Base-by-base conservation (phyloP, 2,888 invertebrate genomes). In the Apodemia duryi region DNA sequence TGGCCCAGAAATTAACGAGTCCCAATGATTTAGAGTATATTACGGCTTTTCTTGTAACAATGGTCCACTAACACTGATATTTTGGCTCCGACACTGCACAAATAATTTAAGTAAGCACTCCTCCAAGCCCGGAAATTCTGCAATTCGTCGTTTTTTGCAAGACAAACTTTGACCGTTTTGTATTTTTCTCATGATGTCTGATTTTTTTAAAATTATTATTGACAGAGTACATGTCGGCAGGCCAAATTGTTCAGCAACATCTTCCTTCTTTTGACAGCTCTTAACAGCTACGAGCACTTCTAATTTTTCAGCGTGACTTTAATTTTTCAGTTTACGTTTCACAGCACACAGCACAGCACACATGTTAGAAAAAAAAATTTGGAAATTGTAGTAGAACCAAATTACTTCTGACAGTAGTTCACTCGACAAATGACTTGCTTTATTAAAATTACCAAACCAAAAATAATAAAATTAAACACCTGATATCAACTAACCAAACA, bases 191-290 rank as follows among this genome's bases (percentile, higher is more conserved):
- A 21, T 51, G 49, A 49, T 49, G 51, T 51, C 51, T 51, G 62
- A 65, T 60, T 65, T 66, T 66, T 66, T 66, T 66, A 64, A n/a
- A n/a, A n/a, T 66, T 66, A 66, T 66, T 62, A 35, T 66, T 66
- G 66, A 66, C 10, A 66, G 66, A 66, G 62, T 64, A 62, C 66
- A 64, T 64, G 62, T 62, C 54, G 66, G 62, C 64, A 62, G 64
- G 66, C 62, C 62, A 62, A 66, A 66, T 66, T 64, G 32, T 32
- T 32, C 32, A 32, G 32, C 32, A 32, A 32, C 32, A 32, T 32
- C 32, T 32, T 32, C 4, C 54, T 64, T 66, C 46, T 64, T 66
- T 66, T 66, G n/a, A 51, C 51, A 51, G 21, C 21, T 51, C 51
- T 13, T 51, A n/a, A 62, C 64, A 66, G 35, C 63, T 65, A 46